Conservation (phyloP, 2,797 vertebrate species). For the Botia almorhae region DNA sequence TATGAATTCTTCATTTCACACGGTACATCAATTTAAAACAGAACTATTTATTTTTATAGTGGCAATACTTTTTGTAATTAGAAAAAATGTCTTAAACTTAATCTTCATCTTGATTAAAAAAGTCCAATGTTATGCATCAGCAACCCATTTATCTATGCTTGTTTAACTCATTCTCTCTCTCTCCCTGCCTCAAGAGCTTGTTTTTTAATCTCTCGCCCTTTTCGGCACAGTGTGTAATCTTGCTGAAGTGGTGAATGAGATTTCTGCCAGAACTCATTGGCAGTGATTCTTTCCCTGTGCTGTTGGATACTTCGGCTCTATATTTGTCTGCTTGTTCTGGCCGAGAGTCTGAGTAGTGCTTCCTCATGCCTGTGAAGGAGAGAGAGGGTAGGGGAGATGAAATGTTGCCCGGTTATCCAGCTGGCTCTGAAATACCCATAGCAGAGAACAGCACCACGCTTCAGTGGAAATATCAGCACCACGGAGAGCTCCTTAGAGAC, state of each 20-base stretch:
- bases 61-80: neutral
- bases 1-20: neutral
- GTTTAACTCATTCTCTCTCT: constrained; percentile 15
- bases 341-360: constrained; percentile 36
- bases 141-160: constrained; percentile 2
- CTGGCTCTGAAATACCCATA: constrained; percentile 33
- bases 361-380: constrained; percentile 25
- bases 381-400: neutral
- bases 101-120: constrained; percentile 17
- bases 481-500: constrained; percentile 38
- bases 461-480: constrained; percentile 45
- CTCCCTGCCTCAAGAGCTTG: constrained; percentile 23
- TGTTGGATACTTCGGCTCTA: constrained; percentile 24
- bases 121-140: neutral
- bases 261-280: constrained; percentile 36
- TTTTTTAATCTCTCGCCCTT: constrained; percentile 54
- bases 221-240: constrained; percentile 48
- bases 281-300: constrained; percentile 28
- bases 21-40: neutral
- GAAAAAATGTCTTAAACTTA: constrained; percentile 28
- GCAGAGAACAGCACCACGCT: constrained; percentile 14
- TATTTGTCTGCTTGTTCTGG: constrained; percentile 39
- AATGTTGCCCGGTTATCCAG: constrained; percentile 38
- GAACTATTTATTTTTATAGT: neutral
- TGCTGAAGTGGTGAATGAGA: constrained; percentile 47